Evolutionary conservation across 2,113 vertebrate genomes (phyloP), one percentile per base, ranked within the genome.

Genomic region (Chamaetylas fuelleborni): DNA sequence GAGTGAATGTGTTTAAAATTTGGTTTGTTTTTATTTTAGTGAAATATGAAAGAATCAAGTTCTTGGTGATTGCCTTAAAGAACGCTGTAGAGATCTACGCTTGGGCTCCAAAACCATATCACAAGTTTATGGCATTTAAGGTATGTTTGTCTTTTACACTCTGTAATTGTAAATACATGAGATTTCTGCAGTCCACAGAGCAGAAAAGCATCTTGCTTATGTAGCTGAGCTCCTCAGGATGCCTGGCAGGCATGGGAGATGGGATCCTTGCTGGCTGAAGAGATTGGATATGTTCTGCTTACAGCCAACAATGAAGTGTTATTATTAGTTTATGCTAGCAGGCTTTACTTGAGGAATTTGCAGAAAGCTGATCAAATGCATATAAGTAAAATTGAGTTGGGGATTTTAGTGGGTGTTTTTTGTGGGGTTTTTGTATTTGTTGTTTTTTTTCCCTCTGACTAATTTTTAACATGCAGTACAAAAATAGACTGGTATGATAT

Each of bases 51-150:
- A 98, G 99, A 98, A 99, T 99, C 96, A 99, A 99, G 96, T 99
- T 99, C 97, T 93, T 99, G 98, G 99, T 99, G 97, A 99, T 99
- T 90, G 99, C 99, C 94, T 98, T 99, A 98, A 99, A 99, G 98
- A 99, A 98, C 88, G 97, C 99, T 9, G 99, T 99, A 89, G 99
- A 99, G 97, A 99, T 99, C 96, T 99, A 99, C 48, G 99, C 99
- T 73, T 99, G 99, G 99, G 99, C 99, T 74, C 99, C 99, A 26
- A 99, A 99, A 98, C 99, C 99, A 10, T 99, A 99, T 97, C 99
- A 99, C 97, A 99, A 99, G 97, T 99, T 99, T 80, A 99, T 99
- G 99, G 99, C 99, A 81, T 99, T 99, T 97, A 99, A 99, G 99
- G 99, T 99, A 96, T 95, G 98, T 67, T 79, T 86, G 38, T 61